A percentile compares a stretch with the other conserved stretches of the same genome.
phyloP scores from a whole-genome alignment of 2,113 vertebrate genomes.

The Theristicus caerulescens region DNA sequence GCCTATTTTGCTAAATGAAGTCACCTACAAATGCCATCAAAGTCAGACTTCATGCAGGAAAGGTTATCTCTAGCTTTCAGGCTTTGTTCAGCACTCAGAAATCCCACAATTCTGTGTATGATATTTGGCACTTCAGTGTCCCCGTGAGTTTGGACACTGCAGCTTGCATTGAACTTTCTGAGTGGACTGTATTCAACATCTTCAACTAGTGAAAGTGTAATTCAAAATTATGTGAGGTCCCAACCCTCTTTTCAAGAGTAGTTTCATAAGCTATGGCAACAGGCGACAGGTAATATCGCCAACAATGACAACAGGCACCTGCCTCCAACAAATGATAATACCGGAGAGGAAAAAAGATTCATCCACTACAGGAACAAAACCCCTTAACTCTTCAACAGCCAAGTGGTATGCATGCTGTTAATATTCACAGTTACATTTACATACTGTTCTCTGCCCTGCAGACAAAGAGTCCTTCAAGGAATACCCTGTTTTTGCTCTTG shows the following conservation, averaged over 20 bases:
- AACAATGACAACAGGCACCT: not conserved
- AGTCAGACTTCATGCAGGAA: not conserved
- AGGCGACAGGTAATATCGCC: not conserved
- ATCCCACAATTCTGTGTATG: accelerated
- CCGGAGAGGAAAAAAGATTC: not conserved
- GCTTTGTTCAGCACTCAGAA: not conserved
- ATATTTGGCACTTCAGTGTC: not conserved
- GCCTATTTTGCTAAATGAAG: not conserved
- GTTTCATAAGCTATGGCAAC: not conserved
- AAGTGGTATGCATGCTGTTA: not conserved
- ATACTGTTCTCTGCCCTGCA: not conserved
- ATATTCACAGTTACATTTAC: not conserved
- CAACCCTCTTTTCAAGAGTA: not conserved
- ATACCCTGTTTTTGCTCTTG: not conserved
- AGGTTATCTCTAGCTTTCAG: not conserved
- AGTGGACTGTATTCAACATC: not conserved
- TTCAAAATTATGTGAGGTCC: not conserved
- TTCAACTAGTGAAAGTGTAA: not conserved
- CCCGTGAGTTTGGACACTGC: not conserved
- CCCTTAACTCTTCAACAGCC: not conserved
- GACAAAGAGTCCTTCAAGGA: not conserved
- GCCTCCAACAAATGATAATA: not conserved
- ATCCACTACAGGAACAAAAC: not conserved
- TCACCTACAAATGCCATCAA: not conserved
- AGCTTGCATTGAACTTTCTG: not conserved